phyloP scores from a whole-genome alignment of 92 coral and sea anemone species.

The Umimayanthus kanabou region DNA sequence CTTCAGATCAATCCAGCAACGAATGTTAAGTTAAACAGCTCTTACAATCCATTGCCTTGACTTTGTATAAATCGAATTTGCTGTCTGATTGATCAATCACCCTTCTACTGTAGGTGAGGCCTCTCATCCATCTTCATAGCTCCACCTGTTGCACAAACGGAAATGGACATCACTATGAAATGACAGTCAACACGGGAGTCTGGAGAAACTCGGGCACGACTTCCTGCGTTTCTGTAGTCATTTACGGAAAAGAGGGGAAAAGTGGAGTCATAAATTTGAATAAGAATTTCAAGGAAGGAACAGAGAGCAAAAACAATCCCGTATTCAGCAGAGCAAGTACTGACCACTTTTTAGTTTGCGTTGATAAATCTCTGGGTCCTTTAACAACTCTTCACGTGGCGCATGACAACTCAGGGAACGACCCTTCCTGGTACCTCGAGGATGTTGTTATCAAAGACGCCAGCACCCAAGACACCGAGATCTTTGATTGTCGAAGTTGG shows the following conservation, averaged over 20 bases:
- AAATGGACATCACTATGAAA: constrained; percentile 49
- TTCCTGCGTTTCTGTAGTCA: constrained; percentile 62
- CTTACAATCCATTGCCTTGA: background rate
- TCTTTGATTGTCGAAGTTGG: constrained; percentile 49
- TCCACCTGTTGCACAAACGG: background rate
- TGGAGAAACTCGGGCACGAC: constrained; percentile 70
- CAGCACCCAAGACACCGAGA: background rate
- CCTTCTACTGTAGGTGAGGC: constrained; percentile 20
- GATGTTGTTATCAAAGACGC: constrained; percentile 35
- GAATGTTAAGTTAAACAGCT: background rate
- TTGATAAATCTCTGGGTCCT: constrained; percentile 51
- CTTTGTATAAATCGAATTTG: background rate
- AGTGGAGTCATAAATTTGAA: constrained; percentile 54
- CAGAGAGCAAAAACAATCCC: background rate
- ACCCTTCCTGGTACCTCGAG: constrained; percentile 48
- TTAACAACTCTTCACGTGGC: constrained; percentile 43
- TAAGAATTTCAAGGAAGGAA: background rate
- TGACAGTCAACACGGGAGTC: constrained; percentile 67
- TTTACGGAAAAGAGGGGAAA: constrained; percentile 53
- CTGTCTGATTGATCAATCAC: background rate
- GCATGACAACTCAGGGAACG: constrained; percentile 50
- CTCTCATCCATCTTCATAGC: constrained; percentile 31
- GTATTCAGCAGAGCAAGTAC: constrained; percentile 59
- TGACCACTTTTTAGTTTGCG: constrained; percentile 54
- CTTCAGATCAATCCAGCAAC: background rate